Base-by-base conservation (phyloP, 2,797 vertebrate species). In the Cyprinella venusta region DNA sequence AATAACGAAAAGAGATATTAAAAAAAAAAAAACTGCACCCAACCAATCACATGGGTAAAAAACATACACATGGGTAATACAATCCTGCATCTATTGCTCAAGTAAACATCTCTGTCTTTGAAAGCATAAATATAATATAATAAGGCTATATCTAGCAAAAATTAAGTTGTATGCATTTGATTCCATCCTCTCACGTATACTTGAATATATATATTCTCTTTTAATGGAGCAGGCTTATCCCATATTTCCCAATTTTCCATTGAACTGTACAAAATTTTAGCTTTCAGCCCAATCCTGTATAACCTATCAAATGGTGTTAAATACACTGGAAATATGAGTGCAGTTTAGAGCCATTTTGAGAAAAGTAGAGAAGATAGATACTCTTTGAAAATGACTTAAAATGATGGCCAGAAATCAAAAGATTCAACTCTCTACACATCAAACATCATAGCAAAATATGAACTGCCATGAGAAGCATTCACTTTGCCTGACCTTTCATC, bases 401-500 rank as follows among this genome's bases (percentile, higher is more conserved):
- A 85, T 63, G 72, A 82, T 78, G 61, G 69, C 52, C 61, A 72
- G 24, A 84, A 85, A 88, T 83, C 76, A 83, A 82, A 76, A 52
- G 76, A 81, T 65, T 87, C 54, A 81, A 84, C 80, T 64, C 56
- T 81, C 61, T 65, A 65, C 67, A 80, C 86, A 84, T 89, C 82
- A 88, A 79, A 89, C 68, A 45, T 87, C 56, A 76, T 79, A 81
- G 13, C 59, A 84, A 84, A 84, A 83, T 86, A 85, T 64, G 71
- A 87, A 84, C 79, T 84, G 85, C 75, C 72, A 77, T 80, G 54
- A 84, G 85, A 80, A 85, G 67, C 45, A 83, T 77, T 79, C 75
- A 70, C 71, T 86, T 84, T 87, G 75, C 59, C 21, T 90, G 89
- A 86, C 84, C 85, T 89, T 90, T 88, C 71, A 86, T 88, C 79